Evolutionary conservation across 1,140 invertebrate genomes (phyloP).

Genomic region (Zaprionus capensis): DNA sequence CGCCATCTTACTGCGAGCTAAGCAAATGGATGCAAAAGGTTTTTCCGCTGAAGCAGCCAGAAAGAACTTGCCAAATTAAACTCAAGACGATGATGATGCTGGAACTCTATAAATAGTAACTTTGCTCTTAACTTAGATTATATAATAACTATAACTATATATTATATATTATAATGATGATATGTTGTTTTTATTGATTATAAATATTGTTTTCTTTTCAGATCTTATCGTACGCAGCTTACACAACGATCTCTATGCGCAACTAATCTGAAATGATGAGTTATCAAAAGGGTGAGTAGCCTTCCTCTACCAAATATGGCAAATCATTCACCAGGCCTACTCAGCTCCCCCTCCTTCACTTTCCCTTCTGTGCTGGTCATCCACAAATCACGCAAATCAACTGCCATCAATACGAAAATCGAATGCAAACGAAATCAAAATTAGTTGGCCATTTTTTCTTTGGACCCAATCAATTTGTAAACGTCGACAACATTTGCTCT

Average conservation of each 20-base stretch:
- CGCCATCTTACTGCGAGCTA: constrained; percentile 55
- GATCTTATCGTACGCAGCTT: constrained; percentile 29
- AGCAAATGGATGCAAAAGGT: constrained; percentile 69
- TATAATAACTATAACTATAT: not conserved
- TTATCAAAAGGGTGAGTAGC: constrained; percentile 82
- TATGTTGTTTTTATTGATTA: not conserved
- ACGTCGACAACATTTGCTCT: constrained; percentile 44
- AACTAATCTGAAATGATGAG: constrained; percentile 72
- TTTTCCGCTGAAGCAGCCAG: constrained; percentile 47
- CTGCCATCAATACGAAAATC: constrained; percentile 24
- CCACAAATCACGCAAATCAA: constrained; percentile 51
- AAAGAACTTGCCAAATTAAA: constrained; percentile 30
- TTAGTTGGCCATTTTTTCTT: constrained; percentile 29
- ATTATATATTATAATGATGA: not conserved
- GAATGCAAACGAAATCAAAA: constrained; percentile 43
- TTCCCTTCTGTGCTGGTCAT: not conserved
- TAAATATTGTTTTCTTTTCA: constrained; percentile 31
- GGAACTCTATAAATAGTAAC: not conserved
- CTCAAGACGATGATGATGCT: constrained; percentile 34
- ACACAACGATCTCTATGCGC: constrained; percentile 41
- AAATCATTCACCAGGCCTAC: constrained; percentile 45
- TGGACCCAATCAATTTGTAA: constrained; percentile 54
- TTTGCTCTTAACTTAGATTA: not conserved
- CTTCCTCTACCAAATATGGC: constrained; percentile 8
- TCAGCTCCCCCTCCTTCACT: not conserved